These are phyloP conservation scores for Pollenia labialis DNA, from an alignment of 2,888 invertebrate genomes.

Conservation along the genomic window DNA sequence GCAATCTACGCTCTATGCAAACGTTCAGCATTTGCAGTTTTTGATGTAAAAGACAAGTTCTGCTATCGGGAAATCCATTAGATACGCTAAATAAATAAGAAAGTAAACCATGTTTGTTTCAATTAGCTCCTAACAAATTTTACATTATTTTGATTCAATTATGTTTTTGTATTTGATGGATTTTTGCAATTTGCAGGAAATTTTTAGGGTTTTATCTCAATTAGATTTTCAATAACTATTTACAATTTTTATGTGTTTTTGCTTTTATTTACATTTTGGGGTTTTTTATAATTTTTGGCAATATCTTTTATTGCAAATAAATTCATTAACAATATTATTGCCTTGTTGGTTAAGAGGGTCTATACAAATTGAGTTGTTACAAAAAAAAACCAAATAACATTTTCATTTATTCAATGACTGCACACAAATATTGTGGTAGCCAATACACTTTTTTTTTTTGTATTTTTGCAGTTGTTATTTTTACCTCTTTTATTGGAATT, in stretches of 20 bases:
- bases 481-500: constrained; percentile 44
- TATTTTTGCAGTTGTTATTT: constrained; percentile 16
- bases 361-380: constrained; percentile 3
- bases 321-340: constrained; percentile 65
- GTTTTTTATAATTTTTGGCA: neutral
- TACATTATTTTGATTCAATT: neutral
- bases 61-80: constrained; percentile 93
- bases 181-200: constrained; percentile 14
- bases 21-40: constrained; percentile 95
- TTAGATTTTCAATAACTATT: constrained; percentile 3
- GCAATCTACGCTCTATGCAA: constrained; percentile 88
- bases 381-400: constrained; percentile 1
- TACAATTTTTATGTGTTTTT: neutral
- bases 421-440: constrained; percentile 63
- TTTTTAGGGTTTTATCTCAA: constrained; percentile 18
- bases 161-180: constrained; percentile 6
- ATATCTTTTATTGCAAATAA: constrained; percentile 42
- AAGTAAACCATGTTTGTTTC: neutral
- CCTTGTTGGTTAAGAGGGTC: constrained; percentile 29
- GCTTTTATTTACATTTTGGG: constrained; percentile 17
- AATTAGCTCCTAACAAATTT: neutral
- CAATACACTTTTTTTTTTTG: constrained; percentile 13
- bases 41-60: constrained; percentile 96
- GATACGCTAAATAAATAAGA: constrained; percentile 86
- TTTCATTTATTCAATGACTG: constrained; percentile 55